A percentile compares a stretch with the other conserved stretches of the same genome.
These are phyloP conservation scores for Teleogryllus oceanicus DNA, from an alignment of 2,888 invertebrate genomes.

Conservation along the genomic window DNA sequence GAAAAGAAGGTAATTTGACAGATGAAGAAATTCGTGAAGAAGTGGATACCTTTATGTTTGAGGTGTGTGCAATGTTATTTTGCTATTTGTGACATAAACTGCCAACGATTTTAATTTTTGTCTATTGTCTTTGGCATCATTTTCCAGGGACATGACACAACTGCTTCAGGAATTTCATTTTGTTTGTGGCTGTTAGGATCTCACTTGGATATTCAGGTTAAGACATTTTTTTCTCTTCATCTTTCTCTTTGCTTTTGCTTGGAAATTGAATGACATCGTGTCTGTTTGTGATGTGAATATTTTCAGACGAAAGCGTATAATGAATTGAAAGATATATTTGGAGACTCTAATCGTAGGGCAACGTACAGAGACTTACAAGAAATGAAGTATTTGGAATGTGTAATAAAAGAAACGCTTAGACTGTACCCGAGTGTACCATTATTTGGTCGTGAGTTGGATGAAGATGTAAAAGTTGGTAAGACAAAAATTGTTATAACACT, in stretches of 20 bases:
- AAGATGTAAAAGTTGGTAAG: constrained; percentile 29
- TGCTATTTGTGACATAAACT: not conserved
- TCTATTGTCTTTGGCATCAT: too few species aligned
- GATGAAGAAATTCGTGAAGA: constrained; percentile 31
- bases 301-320: constrained; percentile 29
- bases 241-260: not conserved
- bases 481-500: not conserved
- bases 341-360: constrained; percentile 29
- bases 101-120: too few species aligned
- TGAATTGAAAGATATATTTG: constrained; percentile 32
- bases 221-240: not conserved
- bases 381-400: constrained; percentile 34
- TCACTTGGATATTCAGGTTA: constrained; percentile 28
- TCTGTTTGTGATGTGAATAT: too few species aligned
- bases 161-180: constrained; percentile 41
- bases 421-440: constrained; percentile 34
- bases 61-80: constrained; percentile 22
- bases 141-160: constrained; percentile 43
- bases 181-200: constrained; percentile 37
- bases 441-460: constrained; percentile 25
- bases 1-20: constrained; percentile 20
- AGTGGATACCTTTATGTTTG: constrained; percentile 34
- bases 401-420: constrained; percentile 34
- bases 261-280: too few species aligned
- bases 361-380: constrained; percentile 30